Percentiles rank a stretch among this genome's conserved stretches.
phyloP scores from a whole-genome alignment of 2,797 vertebrate genomes.

The Myotis vivesi region DNA sequence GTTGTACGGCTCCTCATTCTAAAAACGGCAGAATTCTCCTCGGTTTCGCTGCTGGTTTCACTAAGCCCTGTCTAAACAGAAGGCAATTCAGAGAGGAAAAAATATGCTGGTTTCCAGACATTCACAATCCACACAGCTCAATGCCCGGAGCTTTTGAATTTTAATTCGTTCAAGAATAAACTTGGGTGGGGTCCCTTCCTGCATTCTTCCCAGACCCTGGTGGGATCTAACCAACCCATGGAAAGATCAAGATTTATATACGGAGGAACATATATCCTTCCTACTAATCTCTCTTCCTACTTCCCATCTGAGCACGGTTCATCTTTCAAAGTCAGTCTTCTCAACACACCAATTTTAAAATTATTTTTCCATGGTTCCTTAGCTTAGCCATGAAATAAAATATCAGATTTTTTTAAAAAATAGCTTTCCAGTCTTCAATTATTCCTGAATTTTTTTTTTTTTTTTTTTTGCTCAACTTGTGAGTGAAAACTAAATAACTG shows the following conservation, averaged over 20 bases:
- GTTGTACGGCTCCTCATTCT: background rate
- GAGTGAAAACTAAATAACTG: background rate
- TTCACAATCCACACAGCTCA: accelerated
- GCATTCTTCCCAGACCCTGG: background rate
- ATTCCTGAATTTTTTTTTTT: background rate
- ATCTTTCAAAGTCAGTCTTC: background rate
- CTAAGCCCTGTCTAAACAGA: conserved; percentile 48
- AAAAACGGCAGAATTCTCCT: conserved; percentile 12
- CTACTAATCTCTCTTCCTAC: background rate
- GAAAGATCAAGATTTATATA: background rate
- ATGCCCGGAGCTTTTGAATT: background rate
- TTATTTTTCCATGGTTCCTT: background rate
- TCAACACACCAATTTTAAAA: background rate
- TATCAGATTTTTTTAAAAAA: background rate
- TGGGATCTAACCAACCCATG: background rate
- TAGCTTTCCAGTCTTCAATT: background rate
- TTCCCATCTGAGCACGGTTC: background rate
- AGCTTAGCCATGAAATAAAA: conserved; percentile 49
- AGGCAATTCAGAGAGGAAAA: conserved; percentile 31
- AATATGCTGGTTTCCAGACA: background rate
- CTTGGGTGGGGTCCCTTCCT: background rate
- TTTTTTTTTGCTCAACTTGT: background rate
- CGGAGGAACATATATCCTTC: background rate
- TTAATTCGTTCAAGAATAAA: conserved; percentile 1
- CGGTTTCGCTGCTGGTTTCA: background rate